Evolutionary conservation across 2,113 vertebrate genomes (phyloP).

Genomic region (Notarius quadriscutis): DNA sequence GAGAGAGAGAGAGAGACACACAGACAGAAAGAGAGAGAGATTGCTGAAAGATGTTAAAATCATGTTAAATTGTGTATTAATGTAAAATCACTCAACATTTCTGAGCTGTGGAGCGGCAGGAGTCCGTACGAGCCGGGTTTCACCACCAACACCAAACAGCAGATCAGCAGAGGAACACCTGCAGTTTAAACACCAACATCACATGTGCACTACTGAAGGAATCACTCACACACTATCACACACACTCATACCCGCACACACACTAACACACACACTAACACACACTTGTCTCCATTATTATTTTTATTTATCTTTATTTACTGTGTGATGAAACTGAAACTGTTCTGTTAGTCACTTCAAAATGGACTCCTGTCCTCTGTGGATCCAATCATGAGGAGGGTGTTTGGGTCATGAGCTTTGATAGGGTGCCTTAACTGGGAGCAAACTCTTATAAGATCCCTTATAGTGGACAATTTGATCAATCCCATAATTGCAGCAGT

Average conservation of each 20-base stretch:
- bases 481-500: neutral
- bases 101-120: slow-evolving; percentile 61
- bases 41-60: neutral
- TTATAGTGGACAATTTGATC: neutral
- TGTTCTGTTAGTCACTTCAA: too few species aligned
- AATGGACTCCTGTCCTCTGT: too few species aligned
- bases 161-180: slow-evolving; percentile 83
- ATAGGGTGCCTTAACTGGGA: neutral
- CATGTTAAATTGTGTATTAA: neutral
- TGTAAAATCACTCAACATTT: slow-evolving; percentile 54
- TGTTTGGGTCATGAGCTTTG: neutral
- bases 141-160: slow-evolving; percentile 73
- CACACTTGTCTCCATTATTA: too few species aligned
- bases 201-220: neutral
- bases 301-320: too few species aligned
- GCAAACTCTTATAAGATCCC: neutral
- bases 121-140: slow-evolving; percentile 75
- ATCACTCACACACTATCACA: too few species aligned
- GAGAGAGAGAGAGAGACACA: neutral
- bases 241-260: too few species aligned
- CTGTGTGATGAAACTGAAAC: too few species aligned
- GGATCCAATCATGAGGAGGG: neutral
- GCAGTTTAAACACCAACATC: slow-evolving; percentile 2
- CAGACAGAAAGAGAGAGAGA: neutral
- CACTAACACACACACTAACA: neutral